These are phyloP conservation scores for Sebastes trivittatus DNA, from an alignment of 2,797 vertebrate species.

Conservation along the genomic window DNA sequence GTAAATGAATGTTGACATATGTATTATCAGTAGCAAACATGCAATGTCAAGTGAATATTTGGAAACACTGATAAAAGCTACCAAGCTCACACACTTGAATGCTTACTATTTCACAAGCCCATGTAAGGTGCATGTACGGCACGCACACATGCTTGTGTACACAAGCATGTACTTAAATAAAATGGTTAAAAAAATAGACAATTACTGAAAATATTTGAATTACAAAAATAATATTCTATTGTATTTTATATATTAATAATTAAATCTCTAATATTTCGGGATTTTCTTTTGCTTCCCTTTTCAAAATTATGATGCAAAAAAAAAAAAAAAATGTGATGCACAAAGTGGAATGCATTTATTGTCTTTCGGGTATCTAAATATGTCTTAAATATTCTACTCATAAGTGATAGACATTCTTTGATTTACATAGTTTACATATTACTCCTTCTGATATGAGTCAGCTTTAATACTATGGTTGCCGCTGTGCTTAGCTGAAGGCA, in stretches of 20 bases:
- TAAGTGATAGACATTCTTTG: background rate
- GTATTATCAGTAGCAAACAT: constrained; percentile 24
- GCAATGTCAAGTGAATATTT: constrained; percentile 35
- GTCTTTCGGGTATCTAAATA: background rate
- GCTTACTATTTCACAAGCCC: constrained; percentile 13
- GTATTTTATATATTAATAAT: background rate
- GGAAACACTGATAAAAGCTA: constrained; percentile 34
- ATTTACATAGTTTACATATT: background rate
- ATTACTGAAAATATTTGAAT: background rate
- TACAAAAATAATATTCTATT: background rate
- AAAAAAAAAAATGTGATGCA: background rate
- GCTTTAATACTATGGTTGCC: constrained; percentile 36
- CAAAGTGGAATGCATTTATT: background rate
- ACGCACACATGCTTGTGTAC: background rate
- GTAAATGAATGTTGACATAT: constrained; percentile 47
- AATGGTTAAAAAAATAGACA: background rate
- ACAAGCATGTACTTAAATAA: background rate
- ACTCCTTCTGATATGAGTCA: constrained; percentile 17
- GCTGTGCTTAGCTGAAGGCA: constrained; percentile 33
- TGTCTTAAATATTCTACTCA: background rate
- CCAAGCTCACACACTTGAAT: background rate
- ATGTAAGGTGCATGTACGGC: background rate
- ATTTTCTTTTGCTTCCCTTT: background rate
- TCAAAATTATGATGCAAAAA: background rate
- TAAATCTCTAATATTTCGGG: background rate